These are phyloP conservation scores for Gymnoscopelus braueri DNA, from an alignment of 2,797 vertebrate genomes.

Conservation along the genomic window DNA sequence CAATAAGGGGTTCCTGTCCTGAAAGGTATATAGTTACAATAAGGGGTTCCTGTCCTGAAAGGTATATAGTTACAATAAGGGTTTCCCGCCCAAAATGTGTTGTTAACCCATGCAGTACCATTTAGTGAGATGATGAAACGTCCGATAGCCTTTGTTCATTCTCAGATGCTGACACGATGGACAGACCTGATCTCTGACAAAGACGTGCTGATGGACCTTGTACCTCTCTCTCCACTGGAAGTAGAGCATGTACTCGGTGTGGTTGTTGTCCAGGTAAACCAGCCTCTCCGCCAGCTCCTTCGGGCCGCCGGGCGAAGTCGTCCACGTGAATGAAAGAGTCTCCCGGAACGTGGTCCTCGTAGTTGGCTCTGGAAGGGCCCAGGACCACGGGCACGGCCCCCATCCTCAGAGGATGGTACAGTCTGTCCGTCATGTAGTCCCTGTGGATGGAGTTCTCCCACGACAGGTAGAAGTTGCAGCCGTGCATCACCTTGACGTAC, in stretches of 20 bases:
- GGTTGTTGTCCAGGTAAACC: conserved; percentile 29
- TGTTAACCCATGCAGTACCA: too few relatives aligned
- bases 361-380: conserved; percentile 43
- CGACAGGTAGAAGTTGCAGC: too few relatives aligned
- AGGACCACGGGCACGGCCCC: conserved; percentile 46
- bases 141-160: conserved; percentile 11
- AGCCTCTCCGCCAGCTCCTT: conserved; percentile 48
- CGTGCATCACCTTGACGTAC: too few relatives aligned
- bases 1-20: too few relatives aligned
- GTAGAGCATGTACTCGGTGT: conserved; percentile 32
- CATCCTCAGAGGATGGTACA: not conserved
- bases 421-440: too few relatives aligned
- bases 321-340: conserved; percentile 55
- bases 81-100: too few relatives aligned
- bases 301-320: conserved; percentile 42
- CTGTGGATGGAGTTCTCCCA: too few relatives aligned
- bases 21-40: too few relatives aligned
- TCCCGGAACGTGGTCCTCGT: conserved; percentile 24
- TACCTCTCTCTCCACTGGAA: conserved; percentile 34
- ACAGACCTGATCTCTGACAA: too few relatives aligned
- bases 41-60: too few relatives aligned
- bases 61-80: too few relatives aligned
- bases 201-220: accelerated
- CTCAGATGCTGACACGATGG: conserved; percentile 43
- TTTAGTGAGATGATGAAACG: conserved; percentile 14